Conservation (phyloP, 2,113 vertebrate genomes). For the Hippoglossus stenolepis region DNA sequence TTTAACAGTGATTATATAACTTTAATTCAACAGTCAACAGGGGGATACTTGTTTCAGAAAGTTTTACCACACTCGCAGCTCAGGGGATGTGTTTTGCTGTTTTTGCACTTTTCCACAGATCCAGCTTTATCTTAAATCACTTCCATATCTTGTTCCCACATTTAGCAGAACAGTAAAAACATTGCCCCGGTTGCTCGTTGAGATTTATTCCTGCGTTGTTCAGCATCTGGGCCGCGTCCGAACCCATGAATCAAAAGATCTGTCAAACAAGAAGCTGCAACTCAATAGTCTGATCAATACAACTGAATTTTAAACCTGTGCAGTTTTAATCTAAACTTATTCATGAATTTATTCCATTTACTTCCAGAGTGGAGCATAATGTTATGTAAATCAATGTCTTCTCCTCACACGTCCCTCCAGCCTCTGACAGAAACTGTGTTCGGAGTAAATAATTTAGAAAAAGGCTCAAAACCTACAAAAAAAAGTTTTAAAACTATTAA, state of each 20-base stretch:
- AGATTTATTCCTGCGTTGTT: neutral
- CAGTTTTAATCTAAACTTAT: neutral
- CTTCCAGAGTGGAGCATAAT: neutral
- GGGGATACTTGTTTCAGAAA: neutral
- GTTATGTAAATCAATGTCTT: neutral
- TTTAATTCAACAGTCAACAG: neutral
- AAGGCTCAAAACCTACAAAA: neutral
- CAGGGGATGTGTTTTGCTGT: neutral
- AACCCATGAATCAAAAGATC: conserved; percentile 2
- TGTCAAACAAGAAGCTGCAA: neutral
- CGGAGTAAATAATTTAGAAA: neutral
- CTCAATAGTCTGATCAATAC: conserved; percentile 13
- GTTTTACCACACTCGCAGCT: neutral
- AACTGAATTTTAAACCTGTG: neutral
- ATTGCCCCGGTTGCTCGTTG: neutral
- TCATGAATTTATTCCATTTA: neutral
- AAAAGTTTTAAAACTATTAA: conserved; percentile 1
- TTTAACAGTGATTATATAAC: neutral
- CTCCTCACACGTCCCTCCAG: neutral
- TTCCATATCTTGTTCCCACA: conserved; percentile 1
- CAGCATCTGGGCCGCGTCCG: neutral
- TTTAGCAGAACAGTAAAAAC: conserved; percentile 30
- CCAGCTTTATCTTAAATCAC: neutral
- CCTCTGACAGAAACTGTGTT: neutral
- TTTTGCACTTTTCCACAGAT: neutral